phyloP scores from a whole-genome alignment of 53 echinoderm and acorn worm species.

The Pentamera pediparva region DNA sequence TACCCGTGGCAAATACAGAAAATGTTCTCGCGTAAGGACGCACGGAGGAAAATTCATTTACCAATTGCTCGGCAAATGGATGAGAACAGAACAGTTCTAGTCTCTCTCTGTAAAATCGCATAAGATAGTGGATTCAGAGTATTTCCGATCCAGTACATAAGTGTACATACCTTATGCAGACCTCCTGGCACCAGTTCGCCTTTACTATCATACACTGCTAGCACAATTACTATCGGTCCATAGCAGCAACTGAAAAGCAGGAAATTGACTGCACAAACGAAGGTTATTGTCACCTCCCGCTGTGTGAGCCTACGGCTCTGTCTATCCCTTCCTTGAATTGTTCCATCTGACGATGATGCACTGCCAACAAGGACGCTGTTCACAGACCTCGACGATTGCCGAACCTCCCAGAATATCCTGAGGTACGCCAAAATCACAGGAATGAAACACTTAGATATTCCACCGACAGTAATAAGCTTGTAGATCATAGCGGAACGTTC shows the following conservation, averaged over 20 bases:
- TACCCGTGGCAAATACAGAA: too few species aligned
- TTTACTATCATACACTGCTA: neutral
- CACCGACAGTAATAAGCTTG: conserved; percentile 1
- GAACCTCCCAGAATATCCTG: conserved; percentile 22
- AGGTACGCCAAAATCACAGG: conserved; percentile 3
- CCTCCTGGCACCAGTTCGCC: neutral
- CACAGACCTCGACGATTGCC: neutral
- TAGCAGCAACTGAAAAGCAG: conserved; percentile 3
- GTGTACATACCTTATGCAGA: conserved; percentile 7
- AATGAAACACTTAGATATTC: conserved; percentile 1
- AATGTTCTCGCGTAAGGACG: too few species aligned
- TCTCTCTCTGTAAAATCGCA: conserved; percentile 10
- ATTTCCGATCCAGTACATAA: conserved; percentile 33
- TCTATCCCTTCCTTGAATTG: neutral
- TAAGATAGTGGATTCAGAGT: conserved; percentile 13
- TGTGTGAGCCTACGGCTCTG: neutral
- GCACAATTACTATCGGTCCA: neutral
- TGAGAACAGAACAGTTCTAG: neutral
- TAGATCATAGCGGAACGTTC: neutral
- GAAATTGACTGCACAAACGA: conserved; percentile 6
- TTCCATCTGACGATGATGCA: neutral
- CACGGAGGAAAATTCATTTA: too few species aligned
- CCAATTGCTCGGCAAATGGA: too few species aligned
- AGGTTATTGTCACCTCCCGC: neutral
- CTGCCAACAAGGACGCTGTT: neutral